Evolutionary conservation across 2,888 invertebrate species (phyloP).

Genomic region (Thecophora atra): DNA sequence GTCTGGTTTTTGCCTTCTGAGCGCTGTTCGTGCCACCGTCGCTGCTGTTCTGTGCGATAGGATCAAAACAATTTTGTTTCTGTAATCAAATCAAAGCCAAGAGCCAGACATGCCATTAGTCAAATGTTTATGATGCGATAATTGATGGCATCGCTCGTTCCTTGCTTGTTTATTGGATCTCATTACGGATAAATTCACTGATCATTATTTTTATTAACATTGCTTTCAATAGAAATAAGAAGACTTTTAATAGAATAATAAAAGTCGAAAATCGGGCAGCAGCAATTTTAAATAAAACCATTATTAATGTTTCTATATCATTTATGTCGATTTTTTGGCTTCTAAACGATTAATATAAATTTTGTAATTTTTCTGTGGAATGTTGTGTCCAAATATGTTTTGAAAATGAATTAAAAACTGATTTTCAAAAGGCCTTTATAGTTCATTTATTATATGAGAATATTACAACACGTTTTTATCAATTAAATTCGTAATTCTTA

Average conservation of each 20-base stretch:
- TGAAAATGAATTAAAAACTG: too few relatives aligned
- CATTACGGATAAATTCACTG: constrained; percentile 13
- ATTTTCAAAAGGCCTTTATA: too few relatives aligned
- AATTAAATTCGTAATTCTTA: not conserved
- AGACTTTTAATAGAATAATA: too few relatives aligned
- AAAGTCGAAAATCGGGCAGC: too few relatives aligned
- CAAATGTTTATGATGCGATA: constrained; percentile 35
- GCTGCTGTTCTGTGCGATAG: constrained; percentile 25
- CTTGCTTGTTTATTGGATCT: not conserved
- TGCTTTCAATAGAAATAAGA: not conserved
- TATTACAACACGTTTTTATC: not conserved
- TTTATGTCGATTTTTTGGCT: too few relatives aligned
- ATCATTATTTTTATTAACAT: not conserved
- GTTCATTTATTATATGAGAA: too few relatives aligned
- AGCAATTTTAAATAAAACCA: too few relatives aligned
- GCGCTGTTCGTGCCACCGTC: not conserved
- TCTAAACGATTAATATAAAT: too few relatives aligned
- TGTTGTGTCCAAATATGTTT: too few relatives aligned
- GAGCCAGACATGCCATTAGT: constrained; percentile 33
- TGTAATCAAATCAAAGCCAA: constrained; percentile 31
- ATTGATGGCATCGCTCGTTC: constrained; percentile 20
- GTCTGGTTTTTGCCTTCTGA: constrained; percentile 25
- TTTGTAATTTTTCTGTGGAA: too few relatives aligned
- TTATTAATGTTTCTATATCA: too few relatives aligned
- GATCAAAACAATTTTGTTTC: constrained; percentile 33